Percentiles rank a stretch among this genome's conserved stretches.
phyloP scores from a whole-genome alignment of 2,113 vertebrate genomes.

The Hymenochirus boettgeri region DNA sequence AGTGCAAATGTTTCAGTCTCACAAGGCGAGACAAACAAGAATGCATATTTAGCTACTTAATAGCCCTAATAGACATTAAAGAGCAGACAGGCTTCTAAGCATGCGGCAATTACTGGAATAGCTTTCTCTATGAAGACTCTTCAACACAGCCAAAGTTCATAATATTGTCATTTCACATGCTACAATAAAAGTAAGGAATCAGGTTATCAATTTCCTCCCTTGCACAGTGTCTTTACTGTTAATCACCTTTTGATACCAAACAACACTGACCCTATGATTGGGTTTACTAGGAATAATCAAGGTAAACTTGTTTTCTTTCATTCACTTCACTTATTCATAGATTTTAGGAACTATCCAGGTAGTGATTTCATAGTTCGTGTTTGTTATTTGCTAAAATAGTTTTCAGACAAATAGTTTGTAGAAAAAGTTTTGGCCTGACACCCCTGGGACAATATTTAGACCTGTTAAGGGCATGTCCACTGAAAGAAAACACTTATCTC shows the following conservation, averaged over 20 bases:
- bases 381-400: too few species aligned
- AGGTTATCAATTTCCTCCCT: not conserved
- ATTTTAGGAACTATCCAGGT: too few species aligned
- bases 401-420: too few species aligned
- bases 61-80: slow-evolving; percentile 28
- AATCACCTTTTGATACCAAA: not conserved
- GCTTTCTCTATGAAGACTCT: slow-evolving; percentile 8
- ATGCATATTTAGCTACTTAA: slow-evolving; percentile 28
- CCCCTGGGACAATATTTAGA: too few species aligned
- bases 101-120: slow-evolving; percentile 16
- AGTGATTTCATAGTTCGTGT: too few species aligned
- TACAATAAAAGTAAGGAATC: slow-evolving; percentile 11
- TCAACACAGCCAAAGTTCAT: slow-evolving; percentile 19
- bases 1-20: slow-evolving; percentile 12
- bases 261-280: not conserved
- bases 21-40: slow-evolving; percentile 15
- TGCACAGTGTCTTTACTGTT: not conserved
- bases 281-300: not conserved
- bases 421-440: too few species aligned
- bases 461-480: too few species aligned
- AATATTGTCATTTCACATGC: slow-evolving; percentile 13
- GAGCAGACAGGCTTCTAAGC: not conserved
- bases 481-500: too few species aligned
- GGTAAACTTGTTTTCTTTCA: too few species aligned
- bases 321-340: too few species aligned